These are phyloP conservation scores for Tanytarsus gracilentus DNA, from an alignment of 2,888 invertebrate species.

Conservation along the genomic window DNA sequence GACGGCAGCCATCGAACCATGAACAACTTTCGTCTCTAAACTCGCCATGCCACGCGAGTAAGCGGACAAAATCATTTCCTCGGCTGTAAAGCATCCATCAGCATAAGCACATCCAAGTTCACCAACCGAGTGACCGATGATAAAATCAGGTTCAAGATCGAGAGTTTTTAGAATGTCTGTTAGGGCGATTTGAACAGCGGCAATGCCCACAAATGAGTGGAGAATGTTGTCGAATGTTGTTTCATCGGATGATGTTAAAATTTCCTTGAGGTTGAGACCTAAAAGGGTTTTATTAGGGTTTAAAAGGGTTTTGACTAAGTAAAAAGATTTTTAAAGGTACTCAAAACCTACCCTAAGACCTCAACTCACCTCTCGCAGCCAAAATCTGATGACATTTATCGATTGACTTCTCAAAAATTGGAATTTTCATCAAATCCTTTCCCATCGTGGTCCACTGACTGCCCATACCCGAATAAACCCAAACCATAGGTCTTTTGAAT, in stretches of 20 bases:
- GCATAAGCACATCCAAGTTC: slow-evolving; percentile 94
- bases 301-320: too few species aligned
- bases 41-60: slow-evolving; percentile 75
- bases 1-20: slow-evolving; percentile 82
- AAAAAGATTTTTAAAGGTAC: too few species aligned
- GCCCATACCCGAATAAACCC: slow-evolving; percentile 87
- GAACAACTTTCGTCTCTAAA: slow-evolving; percentile 57
- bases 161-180: slow-evolving; percentile 53
- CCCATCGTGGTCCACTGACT: slow-evolving; percentile 85
- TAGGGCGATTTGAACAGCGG: slow-evolving; percentile 55
- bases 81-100: slow-evolving; percentile 80
- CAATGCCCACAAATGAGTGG: slow-evolving; percentile 64
- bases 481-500: slow-evolving; percentile 66
- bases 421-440: slow-evolving; percentile 60
- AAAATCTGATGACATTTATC: slow-evolving; percentile 50
- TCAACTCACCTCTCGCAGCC: slow-evolving; percentile 46
- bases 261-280: slow-evolving; percentile 54
- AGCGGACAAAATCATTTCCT: slow-evolving; percentile 75
- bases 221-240: slow-evolving; percentile 55
- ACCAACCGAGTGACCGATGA: slow-evolving; percentile 87
- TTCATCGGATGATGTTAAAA: slow-evolving; percentile 55
- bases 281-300: too few species aligned
- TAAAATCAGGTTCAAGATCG: slow-evolving; percentile 60
- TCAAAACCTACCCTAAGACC: too few species aligned
- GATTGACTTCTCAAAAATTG: slow-evolving; percentile 63